Conservation (phyloP, 2,113 vertebrate genomes). For the Perca fluviatilis region DNA sequence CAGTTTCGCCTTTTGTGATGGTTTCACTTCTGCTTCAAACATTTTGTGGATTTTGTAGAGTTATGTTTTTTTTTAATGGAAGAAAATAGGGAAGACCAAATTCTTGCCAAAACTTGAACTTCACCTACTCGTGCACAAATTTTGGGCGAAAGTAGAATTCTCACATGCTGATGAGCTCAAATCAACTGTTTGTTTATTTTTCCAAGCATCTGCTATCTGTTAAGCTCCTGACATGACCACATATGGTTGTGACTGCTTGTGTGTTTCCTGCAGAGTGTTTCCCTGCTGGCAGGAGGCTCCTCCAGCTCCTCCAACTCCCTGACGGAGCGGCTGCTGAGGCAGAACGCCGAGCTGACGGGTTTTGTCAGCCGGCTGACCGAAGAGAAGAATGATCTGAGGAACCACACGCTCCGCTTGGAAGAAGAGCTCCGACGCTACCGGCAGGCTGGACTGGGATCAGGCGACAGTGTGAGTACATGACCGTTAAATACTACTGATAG, state of each 20-base stretch:
- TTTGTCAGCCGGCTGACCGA: constrained; percentile 94
- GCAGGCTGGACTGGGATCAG: constrained; percentile 76
- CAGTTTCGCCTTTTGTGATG: neutral
- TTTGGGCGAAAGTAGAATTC: neutral
- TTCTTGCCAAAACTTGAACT: neutral
- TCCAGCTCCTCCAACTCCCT: constrained; percentile 85
- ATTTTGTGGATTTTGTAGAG: neutral
- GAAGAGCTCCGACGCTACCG: constrained; percentile 87
- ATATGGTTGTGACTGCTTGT: constrained; percentile 10
- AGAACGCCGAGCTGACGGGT: constrained; percentile 94
- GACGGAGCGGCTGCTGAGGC: constrained; percentile 92
- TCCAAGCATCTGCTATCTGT: neutral
- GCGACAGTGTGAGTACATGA: constrained; percentile 62
- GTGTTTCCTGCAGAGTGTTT: constrained; percentile 69
- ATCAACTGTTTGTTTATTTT: constrained; percentile 15
- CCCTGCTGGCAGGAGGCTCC: constrained; percentile 76
- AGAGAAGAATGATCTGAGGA: constrained; percentile 96
- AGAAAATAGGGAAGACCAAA: neutral
- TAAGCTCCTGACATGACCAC: neutral
- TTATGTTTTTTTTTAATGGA: neutral
- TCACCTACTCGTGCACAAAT: neutral
- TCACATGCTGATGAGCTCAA: neutral
- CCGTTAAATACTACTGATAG: neutral
- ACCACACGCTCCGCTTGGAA: constrained; percentile 89
- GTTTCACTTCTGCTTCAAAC: neutral